Base-by-base conservation (phyloP, 2,797 vertebrate genomes). In the Falco peregrinus region DNA sequence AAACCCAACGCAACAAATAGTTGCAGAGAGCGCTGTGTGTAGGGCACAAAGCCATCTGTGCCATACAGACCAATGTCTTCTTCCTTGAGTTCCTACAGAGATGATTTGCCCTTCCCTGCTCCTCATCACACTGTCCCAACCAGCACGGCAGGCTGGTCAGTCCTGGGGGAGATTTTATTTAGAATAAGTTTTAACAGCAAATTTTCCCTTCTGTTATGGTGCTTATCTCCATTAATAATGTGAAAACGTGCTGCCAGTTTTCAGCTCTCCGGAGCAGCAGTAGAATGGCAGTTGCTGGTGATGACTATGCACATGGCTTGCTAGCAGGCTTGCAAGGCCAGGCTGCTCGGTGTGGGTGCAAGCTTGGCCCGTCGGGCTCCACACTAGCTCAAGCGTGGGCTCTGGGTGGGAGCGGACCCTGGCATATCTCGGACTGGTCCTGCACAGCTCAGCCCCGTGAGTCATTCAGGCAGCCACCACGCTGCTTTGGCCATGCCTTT, bases 221-320 rank as follows among this genome's bases (percentile, higher is more conserved):
- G 17, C 63, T 80, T 51, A 37, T 51, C 47, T 53, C 24, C 25
- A 18, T 56, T 61, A 22, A 20, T 18, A 22, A 57, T 2, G 16
- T 56, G 37, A 20, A 41, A 57, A 35, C 1, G 0, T 14, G 14
- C 63, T 41, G 56, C 45, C 21, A 9, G 18, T 35, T 48, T 15
- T 61, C 45, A 53, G 2, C 54, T 39, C 33, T 22, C 1, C 1
- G 60, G 18, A 65, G 71, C 57, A 33, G 56, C 56, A 64, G 69
- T 50, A 67, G 48, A 10, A 48, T 24, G 51, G 53, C 18, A 9
- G 28, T 20, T 29, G 59, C 35, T 67, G 90, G 13, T 33, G 53
- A 2, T 25, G 53, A 10, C 0, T 2, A 26, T 25, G 67, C 14
- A 4, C 6, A 1, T 20, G 33, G 37, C 67, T 71, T 3, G 0